These are phyloP conservation scores for Motacilla tschutschensis DNA, from an alignment of 2,113 vertebrate species.

Conservation along the genomic window DNA sequence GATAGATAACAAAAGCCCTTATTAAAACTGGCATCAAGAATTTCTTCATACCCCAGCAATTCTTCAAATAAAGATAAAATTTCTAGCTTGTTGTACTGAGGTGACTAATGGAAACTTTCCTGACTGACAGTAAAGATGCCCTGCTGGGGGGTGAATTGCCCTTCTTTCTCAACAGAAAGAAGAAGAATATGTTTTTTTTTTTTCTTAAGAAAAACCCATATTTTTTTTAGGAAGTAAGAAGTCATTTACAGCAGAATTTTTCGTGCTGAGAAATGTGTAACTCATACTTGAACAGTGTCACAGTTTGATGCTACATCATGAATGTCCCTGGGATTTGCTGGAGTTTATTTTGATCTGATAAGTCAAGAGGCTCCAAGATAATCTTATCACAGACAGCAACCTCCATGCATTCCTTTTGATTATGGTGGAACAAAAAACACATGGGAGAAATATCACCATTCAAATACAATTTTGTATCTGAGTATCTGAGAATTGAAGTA, in stretches of 20 bases:
- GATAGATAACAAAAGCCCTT: background rate
- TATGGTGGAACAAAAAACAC: background rate
- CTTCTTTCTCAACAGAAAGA: background rate
- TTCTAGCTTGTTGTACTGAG: background rate
- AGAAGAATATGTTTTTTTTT: rapidly evolving
- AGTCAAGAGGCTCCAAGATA: background rate
- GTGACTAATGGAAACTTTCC: background rate
- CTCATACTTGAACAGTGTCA: background rate
- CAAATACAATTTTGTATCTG: background rate
- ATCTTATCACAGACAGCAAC: background rate
- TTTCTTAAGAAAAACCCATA: background rate
- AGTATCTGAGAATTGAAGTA: background rate
- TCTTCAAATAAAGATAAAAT: background rate
- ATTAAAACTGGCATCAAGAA: background rate
- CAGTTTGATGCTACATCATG: background rate
- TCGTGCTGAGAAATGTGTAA: background rate
- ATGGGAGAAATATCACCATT: background rate
- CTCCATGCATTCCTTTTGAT: background rate
- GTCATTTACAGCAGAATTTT: background rate
- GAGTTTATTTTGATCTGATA: background rate
- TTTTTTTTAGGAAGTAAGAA: background rate
- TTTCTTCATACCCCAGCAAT: background rate
- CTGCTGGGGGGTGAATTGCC: background rate
- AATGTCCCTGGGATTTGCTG: background rate
- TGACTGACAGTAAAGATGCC: background rate